Evolutionary conservation across 2,113 vertebrate genomes (phyloP).

Genomic region (Oenanthe oenanthe): DNA sequence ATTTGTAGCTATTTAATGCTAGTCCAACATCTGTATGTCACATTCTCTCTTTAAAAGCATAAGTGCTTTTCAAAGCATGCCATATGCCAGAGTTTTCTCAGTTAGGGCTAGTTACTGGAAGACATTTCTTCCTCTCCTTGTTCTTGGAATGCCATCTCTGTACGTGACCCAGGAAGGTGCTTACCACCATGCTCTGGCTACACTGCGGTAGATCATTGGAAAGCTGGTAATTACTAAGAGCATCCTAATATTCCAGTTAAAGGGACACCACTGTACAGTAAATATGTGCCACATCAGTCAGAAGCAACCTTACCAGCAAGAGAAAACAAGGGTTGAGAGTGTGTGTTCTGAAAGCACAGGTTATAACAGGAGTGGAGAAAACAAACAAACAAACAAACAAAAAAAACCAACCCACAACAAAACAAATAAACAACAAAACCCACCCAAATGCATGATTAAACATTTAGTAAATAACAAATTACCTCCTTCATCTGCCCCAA

Average conservation of each 20-base stretch:
- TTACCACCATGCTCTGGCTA: background rate
- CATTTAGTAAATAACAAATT: background rate
- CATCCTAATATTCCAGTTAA: background rate
- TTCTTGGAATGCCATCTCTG: background rate
- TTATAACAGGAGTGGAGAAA: background rate
- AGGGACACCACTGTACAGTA: background rate
- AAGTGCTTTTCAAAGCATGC: background rate
- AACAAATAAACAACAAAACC: no score
- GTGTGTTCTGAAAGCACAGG: background rate
- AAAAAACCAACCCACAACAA: no score
- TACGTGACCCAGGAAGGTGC: background rate
- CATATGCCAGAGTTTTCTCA: background rate
- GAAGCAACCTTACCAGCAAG: background rate
- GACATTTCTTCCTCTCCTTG: background rate
- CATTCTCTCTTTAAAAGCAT: background rate
- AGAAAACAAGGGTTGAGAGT: background rate
- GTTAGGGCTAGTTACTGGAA: background rate
- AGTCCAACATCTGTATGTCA: constrained; percentile 5
- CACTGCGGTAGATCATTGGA: background rate
- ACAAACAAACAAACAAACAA: no score
- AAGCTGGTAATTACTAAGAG: background rate
- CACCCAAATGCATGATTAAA: background rate
- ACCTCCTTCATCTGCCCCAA: background rate
- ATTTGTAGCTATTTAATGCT: background rate
- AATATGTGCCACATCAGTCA: background rate